These are phyloP conservation scores for Hirtodrosophila cameraria DNA, from an alignment of 2,888 invertebrate genomes.

Conservation along the genomic window DNA sequence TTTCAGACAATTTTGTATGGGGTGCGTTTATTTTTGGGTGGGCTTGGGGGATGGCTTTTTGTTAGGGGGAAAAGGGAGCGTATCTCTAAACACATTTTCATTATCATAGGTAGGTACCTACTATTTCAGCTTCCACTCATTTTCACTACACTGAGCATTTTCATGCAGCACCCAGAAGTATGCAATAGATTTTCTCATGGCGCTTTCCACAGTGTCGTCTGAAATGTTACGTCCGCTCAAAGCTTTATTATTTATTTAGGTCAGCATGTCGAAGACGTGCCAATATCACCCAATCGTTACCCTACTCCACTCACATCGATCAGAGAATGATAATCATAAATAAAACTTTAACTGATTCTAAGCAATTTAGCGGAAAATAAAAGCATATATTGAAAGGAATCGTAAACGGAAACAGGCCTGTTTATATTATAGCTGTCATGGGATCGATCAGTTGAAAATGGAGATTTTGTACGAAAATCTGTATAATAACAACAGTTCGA, in stretches of 20 bases:
- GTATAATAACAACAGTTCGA: too few species aligned
- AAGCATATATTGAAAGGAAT: too few species aligned
- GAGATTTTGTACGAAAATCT: too few species aligned
- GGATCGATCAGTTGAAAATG: too few species aligned
- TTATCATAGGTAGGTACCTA: slow-evolving; percentile 2
- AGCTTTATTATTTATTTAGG: neutral
- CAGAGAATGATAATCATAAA: neutral
- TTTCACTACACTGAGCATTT: slow-evolving; percentile 24
- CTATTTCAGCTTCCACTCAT: neutral
- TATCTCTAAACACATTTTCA: slow-evolving; percentile 13
- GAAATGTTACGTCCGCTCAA: slow-evolving; percentile 4
- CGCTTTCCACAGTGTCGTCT: slow-evolving; percentile 28
- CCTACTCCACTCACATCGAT: slow-evolving; percentile 2
- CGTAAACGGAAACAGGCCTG: too few species aligned
- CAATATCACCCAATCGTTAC: neutral
- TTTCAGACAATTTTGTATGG: slow-evolving; percentile 52
- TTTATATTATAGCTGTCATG: too few species aligned
- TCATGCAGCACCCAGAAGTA: slow-evolving; percentile 43
- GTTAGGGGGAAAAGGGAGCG: slow-evolving; percentile 11
- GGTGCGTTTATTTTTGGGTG: slow-evolving; percentile 36
- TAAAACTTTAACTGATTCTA: neutral
- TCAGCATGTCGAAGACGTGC: slow-evolving; percentile 13
- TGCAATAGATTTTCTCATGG: slow-evolving; percentile 31
- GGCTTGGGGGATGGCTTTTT: slow-evolving; percentile 39
- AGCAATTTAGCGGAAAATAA: too few species aligned